Percentiles rank a stretch among this genome's conserved stretches.
phyloP scores from a whole-genome alignment of 2,797 vertebrate genomes.

The Calcarius lapponicus region DNA sequence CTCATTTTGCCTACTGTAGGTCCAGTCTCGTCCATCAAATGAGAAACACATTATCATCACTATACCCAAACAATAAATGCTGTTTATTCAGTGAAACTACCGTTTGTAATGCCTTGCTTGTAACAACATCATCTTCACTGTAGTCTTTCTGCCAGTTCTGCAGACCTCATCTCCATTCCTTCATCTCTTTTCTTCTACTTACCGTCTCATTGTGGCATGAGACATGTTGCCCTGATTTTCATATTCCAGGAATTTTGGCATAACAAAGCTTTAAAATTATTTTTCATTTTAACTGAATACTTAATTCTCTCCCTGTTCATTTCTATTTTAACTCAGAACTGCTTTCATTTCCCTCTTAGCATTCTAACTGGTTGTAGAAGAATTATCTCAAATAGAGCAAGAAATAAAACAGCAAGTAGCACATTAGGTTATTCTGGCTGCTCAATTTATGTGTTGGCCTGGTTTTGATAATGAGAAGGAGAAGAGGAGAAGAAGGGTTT shows the following conservation, averaged over 20 bases:
- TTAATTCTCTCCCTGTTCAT: not conserved
- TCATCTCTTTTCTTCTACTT: not conserved
- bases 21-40: constrained; percentile 56
- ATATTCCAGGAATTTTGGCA: not conserved
- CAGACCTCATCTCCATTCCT: not conserved
- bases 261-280: not conserved
- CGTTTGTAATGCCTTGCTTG: not conserved
- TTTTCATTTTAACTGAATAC: not conserved
- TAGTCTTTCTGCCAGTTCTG: not conserved
- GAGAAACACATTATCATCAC: constrained; percentile 46
- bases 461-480: not conserved
- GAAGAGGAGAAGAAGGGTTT: not conserved
- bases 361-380: not conserved
- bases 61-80: not conserved
- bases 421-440: not conserved
- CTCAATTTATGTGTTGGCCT: not conserved
- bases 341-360: not conserved
- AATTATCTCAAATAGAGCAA: not conserved
- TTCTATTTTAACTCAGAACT: not conserved
- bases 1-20: constrained; percentile 66
- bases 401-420: not conserved
- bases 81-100: constrained; percentile 19
- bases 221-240: not conserved
- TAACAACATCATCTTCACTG: not conserved
- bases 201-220: not conserved